phyloP scores from a whole-genome alignment of 2,797 vertebrate genomes.

The Esox masquinongy region DNA sequence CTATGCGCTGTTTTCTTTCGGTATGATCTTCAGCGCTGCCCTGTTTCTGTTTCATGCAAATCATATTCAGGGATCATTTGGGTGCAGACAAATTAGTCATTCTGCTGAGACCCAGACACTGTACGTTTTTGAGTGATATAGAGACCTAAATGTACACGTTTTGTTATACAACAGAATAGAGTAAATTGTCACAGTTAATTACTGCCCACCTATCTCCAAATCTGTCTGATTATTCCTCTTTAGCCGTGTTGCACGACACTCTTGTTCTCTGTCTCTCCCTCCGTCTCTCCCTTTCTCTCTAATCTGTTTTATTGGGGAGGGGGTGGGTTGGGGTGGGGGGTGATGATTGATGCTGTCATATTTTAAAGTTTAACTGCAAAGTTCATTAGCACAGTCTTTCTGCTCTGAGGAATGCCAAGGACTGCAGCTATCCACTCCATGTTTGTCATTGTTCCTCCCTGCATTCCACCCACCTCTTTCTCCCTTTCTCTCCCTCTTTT shows the following conservation, averaged over 20 bases:
- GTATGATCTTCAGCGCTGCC: background rate
- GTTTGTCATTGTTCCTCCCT: conserved; percentile 45
- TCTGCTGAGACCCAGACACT: background rate
- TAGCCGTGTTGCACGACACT: background rate
- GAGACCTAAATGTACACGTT: background rate
- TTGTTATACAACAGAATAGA: background rate
- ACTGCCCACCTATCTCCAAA: background rate
- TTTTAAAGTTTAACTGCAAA: conserved; percentile 38
- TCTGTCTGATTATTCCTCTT: background rate
- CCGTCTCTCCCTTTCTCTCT: background rate
- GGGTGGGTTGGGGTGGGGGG: background rate
- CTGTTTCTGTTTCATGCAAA: background rate
- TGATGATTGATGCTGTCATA: conserved; percentile 25
- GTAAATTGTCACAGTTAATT: background rate
- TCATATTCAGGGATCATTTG: background rate
- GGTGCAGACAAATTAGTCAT: background rate
- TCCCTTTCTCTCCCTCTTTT: background rate
- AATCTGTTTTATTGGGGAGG: background rate
- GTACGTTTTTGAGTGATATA: background rate
- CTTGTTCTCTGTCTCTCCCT: conserved; percentile 8
- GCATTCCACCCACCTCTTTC: conserved; percentile 49
- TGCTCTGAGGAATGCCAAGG: conserved; percentile 45
- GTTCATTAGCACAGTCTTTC: conserved; percentile 27
- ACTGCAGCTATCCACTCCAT: conserved; percentile 27
- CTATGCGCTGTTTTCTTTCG: background rate